Conservation (phyloP, 2,888 invertebrate genomes). For the Archaeoteleia sp. region DNA sequence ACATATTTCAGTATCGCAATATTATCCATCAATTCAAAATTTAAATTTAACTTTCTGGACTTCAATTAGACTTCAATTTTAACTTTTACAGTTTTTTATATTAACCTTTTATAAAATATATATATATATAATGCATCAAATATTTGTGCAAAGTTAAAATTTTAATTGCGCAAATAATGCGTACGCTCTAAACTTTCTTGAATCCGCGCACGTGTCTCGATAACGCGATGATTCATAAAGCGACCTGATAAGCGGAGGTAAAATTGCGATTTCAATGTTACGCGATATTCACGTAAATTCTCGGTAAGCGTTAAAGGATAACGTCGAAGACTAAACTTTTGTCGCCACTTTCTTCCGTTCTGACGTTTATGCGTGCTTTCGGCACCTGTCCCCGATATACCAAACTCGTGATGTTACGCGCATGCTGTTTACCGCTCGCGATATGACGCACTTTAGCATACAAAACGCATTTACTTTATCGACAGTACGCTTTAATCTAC, state of each 20-base stretch:
- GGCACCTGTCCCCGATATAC: slow-evolving; percentile 30
- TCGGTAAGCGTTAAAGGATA: slow-evolving; percentile 5
- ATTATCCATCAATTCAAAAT: too few species aligned
- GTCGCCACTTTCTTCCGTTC: slow-evolving; percentile 18
- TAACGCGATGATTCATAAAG: slow-evolving; percentile 30
- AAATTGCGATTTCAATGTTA: slow-evolving; percentile 19
- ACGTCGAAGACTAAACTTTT: slow-evolving; percentile 1
- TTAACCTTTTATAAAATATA: too few species aligned
- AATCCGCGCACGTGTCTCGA: slow-evolving; percentile 5
- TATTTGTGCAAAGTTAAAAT: too few species aligned
- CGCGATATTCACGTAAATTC: slow-evolving; percentile 42
- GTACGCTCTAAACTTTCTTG: too few species aligned
- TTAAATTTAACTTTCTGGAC: too few species aligned
- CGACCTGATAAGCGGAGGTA: slow-evolving; percentile 28
- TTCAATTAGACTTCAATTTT: too few species aligned
- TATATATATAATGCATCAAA: too few species aligned
- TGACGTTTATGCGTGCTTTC: slow-evolving; percentile 30
- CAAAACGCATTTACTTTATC: neutral
- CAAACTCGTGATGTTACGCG: slow-evolving; percentile 37
- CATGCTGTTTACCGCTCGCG: slow-evolving; percentile 10
- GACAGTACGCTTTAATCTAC: too few species aligned
- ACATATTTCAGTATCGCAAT: too few species aligned
- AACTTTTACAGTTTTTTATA: too few species aligned
- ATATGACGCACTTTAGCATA: neutral
- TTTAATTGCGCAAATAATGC: too few species aligned